A percentile compares a stretch with the other conserved stretches of the same genome.
Evolutionary conservation across 2,888 invertebrate genomes (phyloP).

Genomic region (Phyllotreta striolata): DNA sequence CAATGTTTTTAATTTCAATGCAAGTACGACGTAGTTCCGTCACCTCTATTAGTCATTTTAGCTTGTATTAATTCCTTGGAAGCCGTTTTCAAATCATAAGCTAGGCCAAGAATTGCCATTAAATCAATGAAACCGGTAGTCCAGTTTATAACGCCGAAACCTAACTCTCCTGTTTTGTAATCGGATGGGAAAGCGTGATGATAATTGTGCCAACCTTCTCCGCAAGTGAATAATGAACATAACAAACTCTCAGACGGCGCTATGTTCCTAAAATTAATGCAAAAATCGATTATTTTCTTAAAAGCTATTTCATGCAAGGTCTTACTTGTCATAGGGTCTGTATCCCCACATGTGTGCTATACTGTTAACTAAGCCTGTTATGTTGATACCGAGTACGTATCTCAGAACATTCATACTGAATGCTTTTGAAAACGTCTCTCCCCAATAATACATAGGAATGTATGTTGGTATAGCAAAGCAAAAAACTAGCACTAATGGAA

Average conservation of each 20-base stretch:
- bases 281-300: not conserved
- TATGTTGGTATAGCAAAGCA: constrained; percentile 82
- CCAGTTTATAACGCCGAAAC: constrained; percentile 64
- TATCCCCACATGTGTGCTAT: constrained; percentile 84
- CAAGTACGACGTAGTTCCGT: constrained; percentile 59
- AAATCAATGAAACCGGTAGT: constrained; percentile 83
- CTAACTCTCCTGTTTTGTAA: constrained; percentile 66
- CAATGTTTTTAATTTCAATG: too few relatives aligned
- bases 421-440: constrained; percentile 72
- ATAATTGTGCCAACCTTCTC: constrained; percentile 89
- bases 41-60: constrained; percentile 68
- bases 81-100: constrained; percentile 76
- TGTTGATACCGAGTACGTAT: constrained; percentile 80
- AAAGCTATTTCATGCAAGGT: not conserved
- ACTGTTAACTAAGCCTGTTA: constrained; percentile 89
- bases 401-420: constrained; percentile 78
- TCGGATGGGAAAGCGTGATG: constrained; percentile 77
- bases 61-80: constrained; percentile 66
- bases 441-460: constrained; percentile 79
- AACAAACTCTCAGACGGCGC: constrained; percentile 75
- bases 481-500: not conserved
- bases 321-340: constrained; percentile 78
- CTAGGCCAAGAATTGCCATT: constrained; percentile 82
- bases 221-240: constrained; percentile 77
- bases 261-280: constrained; percentile 66